Percentiles rank a stretch among this genome's conserved stretches.
Evolutionary conservation across 2,888 invertebrate species (phyloP).

Genomic region (Troglohyphantes excavatus): DNA sequence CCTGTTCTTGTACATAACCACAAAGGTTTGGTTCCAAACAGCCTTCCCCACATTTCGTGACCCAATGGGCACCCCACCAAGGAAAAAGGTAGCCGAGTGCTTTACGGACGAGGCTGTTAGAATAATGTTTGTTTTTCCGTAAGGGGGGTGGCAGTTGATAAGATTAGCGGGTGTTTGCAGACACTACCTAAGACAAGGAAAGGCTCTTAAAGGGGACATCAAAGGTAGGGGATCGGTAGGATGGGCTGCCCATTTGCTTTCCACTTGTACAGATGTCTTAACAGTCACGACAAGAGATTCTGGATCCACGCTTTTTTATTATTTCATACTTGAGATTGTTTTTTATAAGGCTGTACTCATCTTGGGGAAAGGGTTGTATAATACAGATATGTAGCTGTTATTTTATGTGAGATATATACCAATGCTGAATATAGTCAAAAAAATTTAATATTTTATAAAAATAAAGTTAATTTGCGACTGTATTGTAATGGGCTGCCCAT

Average conservation of each 20-base stretch:
- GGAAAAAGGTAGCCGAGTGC: background rate
- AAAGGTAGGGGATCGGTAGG: constrained; percentile 75
- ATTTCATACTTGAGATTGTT: constrained; percentile 9
- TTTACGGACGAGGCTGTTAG: constrained; percentile 9
- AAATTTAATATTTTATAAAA: no score
- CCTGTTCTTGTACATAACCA: constrained; percentile 16
- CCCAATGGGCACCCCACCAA: constrained; percentile 1
- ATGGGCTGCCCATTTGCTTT: constrained; percentile 74
- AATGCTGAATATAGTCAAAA: no score
- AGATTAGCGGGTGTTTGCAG: constrained; percentile 78
- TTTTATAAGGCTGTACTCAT: background rate
- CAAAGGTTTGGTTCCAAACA: constrained; percentile 7
- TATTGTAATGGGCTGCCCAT: constrained; percentile 71
- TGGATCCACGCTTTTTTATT: constrained; percentile 6
- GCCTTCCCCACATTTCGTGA: background rate
- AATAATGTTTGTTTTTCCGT: constrained; percentile 72
- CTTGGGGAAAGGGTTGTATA: no score
- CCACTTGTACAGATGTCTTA: constrained; percentile 78
- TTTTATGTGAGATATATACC: no score
- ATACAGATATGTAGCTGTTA: no score
- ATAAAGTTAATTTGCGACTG: no score
- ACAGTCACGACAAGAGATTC: constrained; percentile 64
- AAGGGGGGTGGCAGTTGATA: constrained; percentile 50
- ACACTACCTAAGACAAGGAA: constrained; percentile 77
- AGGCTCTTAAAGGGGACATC: constrained; percentile 77